Evolutionary conservation across 2,888 invertebrate species (phyloP), one percentile per base, ranked within the genome.

Genomic region (Melipona bicolor): DNA sequence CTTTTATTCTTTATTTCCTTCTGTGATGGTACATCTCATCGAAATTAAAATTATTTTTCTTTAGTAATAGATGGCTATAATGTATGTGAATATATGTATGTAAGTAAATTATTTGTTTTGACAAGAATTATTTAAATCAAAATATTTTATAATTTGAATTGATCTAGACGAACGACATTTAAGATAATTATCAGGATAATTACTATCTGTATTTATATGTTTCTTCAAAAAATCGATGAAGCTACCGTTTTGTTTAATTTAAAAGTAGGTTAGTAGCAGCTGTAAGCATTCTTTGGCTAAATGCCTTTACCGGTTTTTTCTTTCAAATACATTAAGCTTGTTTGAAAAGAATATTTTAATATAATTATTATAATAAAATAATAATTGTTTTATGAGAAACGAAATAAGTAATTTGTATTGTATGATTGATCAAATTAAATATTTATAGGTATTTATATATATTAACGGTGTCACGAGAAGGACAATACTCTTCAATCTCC

Each of bases 191-290:
- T 32, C 5, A 27, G 52, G 3, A 77, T 69, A 68, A 68, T 81
- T 71, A 54, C 64, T 56, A 27, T 67, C 61, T 36, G 50, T 49
- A 36, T 3, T 32, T 32, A 32, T 27, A 69, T 56, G 19, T 24
- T 71, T 61, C 71, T 50, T 59, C 54, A 21, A 9, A 43, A 73
- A 73, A 73, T 78, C 74, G 65, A 79, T 79, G 62, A 61, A 64
- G 64, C 49, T 27, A 6, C 11, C 59, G 9, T 71, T 77, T 81
- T 61, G 52, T 71, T 77, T 54, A 74, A 62, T 43, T 59, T 24
- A 52, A 82, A 78, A 71, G 70, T 79, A 79, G 79, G 79, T 75
- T 79, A 74, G 74, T 74, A 19, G 19, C 15, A 36, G 52, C n/a
- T 43, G 24, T 32, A 27, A 19, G 21, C 15, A 32, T n/a, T 50